Conservation (phyloP, 2,113 vertebrate genomes). For the Daboia siamensis region DNA sequence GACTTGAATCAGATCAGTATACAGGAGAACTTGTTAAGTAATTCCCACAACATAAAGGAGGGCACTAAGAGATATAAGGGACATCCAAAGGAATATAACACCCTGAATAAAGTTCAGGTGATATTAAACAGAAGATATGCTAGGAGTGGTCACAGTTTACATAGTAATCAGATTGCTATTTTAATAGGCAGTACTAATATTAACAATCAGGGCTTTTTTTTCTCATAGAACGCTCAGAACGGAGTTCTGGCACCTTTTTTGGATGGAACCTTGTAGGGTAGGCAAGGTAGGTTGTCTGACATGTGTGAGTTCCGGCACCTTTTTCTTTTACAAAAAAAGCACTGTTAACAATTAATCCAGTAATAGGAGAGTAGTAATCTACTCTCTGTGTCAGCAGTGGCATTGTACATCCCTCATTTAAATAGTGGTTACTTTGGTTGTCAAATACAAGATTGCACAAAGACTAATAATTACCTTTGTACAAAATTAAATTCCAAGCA, state of each 20-base stretch:
- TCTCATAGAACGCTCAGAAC: too few species aligned
- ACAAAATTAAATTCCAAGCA: not conserved
- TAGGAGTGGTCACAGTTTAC: not conserved
- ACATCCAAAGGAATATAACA: not conserved
- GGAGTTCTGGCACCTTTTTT: too few species aligned
- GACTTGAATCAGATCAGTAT: not conserved
- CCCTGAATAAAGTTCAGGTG: not conserved
- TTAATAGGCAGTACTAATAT: not conserved
- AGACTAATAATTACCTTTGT: not conserved
- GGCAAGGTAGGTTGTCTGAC: too few species aligned
- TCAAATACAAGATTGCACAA: not conserved
- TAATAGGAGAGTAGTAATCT: not conserved
- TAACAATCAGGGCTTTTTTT: too few species aligned
- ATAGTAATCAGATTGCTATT: not conserved
- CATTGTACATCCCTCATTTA: not conserved
- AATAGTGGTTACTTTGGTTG: not conserved
- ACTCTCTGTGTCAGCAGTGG: not conserved
- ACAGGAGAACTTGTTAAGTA: not conserved
- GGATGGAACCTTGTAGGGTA: too few species aligned
- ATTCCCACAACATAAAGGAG: not conserved
- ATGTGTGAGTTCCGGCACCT: too few species aligned
- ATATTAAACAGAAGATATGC: not conserved
- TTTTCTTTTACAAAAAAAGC: too few species aligned
- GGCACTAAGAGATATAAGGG: not conserved
- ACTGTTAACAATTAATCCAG: not conserved